phyloP scores from a whole-genome alignment of 2,113 vertebrate species.

The Seriola aureovittata region DNA sequence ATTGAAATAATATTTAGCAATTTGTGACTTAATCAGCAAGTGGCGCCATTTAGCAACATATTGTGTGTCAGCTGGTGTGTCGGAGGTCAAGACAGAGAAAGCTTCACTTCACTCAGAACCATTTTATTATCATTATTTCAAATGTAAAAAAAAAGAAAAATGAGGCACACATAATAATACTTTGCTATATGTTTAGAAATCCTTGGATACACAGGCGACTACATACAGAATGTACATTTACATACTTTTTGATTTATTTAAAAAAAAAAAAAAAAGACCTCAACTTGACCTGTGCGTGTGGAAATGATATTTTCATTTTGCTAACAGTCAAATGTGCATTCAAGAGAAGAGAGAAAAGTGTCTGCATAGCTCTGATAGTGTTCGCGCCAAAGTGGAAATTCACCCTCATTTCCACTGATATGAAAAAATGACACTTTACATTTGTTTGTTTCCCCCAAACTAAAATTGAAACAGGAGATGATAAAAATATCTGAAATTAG shows the following conservation, averaged over 20 bases:
- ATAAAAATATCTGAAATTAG: no score
- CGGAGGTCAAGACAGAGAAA: not conserved
- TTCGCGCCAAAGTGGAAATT: not conserved
- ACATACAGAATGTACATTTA: slow-evolving; percentile 72
- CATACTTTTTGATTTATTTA: slow-evolving; percentile 14
- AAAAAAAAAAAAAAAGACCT: slow-evolving; percentile 19
- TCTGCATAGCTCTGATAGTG: not conserved
- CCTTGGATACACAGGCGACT: slow-evolving; percentile 31
- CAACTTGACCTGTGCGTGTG: not conserved
- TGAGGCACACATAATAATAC: slow-evolving; percentile 63
- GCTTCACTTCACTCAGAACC: slow-evolving; percentile 53
- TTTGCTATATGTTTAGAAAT: slow-evolving; percentile 52
- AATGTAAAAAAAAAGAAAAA: slow-evolving; percentile 62
- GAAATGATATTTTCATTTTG: not conserved
- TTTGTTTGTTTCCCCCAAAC: slow-evolving; percentile 18
- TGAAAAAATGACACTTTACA: not conserved
- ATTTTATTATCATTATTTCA: slow-evolving; percentile 77
- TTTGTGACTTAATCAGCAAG: slow-evolving; percentile 29
- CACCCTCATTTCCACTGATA: not conserved
- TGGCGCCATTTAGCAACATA: slow-evolving; percentile 63
- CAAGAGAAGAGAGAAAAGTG: not conserved
- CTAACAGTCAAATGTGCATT: slow-evolving; percentile 35
- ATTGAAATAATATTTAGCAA: not conserved
- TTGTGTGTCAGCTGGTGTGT: not conserved
- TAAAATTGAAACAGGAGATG: not conserved